These are phyloP conservation scores for Tautogolabrus adspersus DNA, from an alignment of 2,113 vertebrate species.

Conservation along the genomic window DNA sequence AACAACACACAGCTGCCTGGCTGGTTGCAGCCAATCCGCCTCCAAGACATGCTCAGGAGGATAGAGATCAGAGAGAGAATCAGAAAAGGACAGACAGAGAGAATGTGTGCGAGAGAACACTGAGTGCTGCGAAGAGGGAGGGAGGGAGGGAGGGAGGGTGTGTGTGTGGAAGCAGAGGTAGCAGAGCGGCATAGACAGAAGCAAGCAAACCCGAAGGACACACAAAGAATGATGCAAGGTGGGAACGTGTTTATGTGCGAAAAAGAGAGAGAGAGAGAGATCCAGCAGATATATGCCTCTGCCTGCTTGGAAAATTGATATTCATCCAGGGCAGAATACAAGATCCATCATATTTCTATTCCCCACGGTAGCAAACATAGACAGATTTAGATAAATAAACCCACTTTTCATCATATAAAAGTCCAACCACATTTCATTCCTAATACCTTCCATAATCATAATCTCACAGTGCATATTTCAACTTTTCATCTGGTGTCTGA, in stretches of 20 bases:
- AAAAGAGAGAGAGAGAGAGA: constrained; percentile 25
- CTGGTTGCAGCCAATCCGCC: constrained; percentile 57
- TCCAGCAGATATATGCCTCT: constrained; percentile 30
- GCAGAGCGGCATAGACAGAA: constrained; percentile 31
- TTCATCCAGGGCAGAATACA: constrained; percentile 40
- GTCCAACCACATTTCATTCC: constrained; percentile 27
- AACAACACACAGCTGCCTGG: constrained; percentile 70
- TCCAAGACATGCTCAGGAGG: constrained; percentile 70
- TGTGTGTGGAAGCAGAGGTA: constrained; percentile 41
- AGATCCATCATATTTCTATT: constrained; percentile 51
- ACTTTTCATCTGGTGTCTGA: constrained; percentile 6
- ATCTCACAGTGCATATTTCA: constrained; percentile 5
- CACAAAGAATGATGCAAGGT: constrained; percentile 32
- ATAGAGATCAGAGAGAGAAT: constrained; percentile 67
- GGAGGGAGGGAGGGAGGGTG: constrained; percentile 32
- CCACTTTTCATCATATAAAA: constrained; percentile 35
- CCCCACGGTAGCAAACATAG: constrained; percentile 15
- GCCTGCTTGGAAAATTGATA: constrained; percentile 39
- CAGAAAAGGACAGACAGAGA: constrained; percentile 53
- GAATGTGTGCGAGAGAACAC: constrained; percentile 49
- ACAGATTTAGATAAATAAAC: constrained; percentile 46
- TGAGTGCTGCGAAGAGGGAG: constrained; percentile 20
- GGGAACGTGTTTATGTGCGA: constrained; percentile 38
- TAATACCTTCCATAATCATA: constrained; percentile 27
- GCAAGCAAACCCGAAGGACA: constrained; percentile 61